These are phyloP conservation scores for Pteropus alecto DNA, from an alignment of 2,113 vertebrate species.

Conservation along the genomic window DNA sequence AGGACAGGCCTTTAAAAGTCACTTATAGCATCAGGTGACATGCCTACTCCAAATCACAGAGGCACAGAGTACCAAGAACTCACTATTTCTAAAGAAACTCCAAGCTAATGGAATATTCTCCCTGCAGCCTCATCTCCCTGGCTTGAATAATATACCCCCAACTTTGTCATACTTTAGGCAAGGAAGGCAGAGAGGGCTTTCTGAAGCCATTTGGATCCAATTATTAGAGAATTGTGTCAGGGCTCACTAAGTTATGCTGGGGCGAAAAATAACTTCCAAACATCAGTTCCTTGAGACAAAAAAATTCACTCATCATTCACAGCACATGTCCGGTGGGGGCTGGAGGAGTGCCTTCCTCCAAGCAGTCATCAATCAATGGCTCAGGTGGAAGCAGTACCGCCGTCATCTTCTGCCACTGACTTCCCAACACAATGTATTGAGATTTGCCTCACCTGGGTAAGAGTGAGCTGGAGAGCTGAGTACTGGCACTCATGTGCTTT, in stretches of 20 bases:
- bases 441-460: background rate
- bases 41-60: background rate
- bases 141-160: background rate
- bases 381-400: background rate
- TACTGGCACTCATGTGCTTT: background rate
- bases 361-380: background rate
- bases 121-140: background rate
- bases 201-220: background rate
- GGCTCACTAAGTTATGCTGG: background rate
- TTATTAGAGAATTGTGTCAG: background rate
- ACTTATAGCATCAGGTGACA: background rate
- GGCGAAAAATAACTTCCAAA: background rate
- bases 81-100: background rate
- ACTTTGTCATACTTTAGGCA: background rate
- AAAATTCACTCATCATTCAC: background rate
- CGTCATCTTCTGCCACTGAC: background rate
- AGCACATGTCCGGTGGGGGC: rapidly evolving
- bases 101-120: background rate
- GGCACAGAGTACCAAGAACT: background rate
- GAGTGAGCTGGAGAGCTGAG: background rate
- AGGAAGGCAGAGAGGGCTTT: background rate
- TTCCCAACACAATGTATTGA: background rate
- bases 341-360: background rate
- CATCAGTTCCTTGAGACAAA: background rate
- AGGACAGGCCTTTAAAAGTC: background rate